A percentile compares a stretch with the other conserved stretches of the same genome.
Evolutionary conservation across 2,113 vertebrate genomes (phyloP).

Genomic region (Nycticebus coucang): DNA sequence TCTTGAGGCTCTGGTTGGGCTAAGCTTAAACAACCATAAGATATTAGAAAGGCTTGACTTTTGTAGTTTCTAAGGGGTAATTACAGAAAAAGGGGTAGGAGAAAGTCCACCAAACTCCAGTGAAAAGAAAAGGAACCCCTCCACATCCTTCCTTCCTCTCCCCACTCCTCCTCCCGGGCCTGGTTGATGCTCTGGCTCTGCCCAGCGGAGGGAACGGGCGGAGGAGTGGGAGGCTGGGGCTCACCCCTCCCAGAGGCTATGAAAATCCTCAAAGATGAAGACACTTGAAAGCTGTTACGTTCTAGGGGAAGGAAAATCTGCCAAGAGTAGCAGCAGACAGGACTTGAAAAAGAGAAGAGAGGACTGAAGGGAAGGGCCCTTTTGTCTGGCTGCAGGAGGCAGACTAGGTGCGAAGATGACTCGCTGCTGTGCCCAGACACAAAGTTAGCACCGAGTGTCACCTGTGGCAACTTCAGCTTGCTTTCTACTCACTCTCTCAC

Average conservation of each 20-base stretch:
- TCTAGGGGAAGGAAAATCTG: neutral
- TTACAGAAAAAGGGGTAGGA: neutral
- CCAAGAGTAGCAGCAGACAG: neutral
- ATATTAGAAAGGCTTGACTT: neutral
- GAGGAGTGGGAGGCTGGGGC: neutral
- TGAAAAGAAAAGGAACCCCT: neutral
- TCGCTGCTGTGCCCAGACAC: neutral
- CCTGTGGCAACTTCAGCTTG: neutral
- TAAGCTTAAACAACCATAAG: neutral
- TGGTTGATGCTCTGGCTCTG: neutral
- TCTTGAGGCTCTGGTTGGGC: neutral
- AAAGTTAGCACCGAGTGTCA: neutral
- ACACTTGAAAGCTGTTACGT: neutral
- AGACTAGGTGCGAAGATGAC: neutral
- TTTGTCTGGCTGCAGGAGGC: neutral
- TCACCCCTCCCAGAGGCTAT: neutral
- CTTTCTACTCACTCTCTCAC: neutral
- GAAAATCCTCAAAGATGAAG: neutral
- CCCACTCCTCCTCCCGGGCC: neutral
- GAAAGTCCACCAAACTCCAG: neutral
- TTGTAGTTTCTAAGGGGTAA: neutral
- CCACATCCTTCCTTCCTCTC: fast-evolving
- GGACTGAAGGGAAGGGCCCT: neutral
- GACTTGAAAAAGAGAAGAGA: neutral
- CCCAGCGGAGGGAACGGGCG: neutral